A percentile compares a stretch with the other conserved stretches of the same genome.
Evolutionary conservation across 2,888 invertebrate species (phyloP).

Genomic region (Oxycera nigricornis): DNA sequence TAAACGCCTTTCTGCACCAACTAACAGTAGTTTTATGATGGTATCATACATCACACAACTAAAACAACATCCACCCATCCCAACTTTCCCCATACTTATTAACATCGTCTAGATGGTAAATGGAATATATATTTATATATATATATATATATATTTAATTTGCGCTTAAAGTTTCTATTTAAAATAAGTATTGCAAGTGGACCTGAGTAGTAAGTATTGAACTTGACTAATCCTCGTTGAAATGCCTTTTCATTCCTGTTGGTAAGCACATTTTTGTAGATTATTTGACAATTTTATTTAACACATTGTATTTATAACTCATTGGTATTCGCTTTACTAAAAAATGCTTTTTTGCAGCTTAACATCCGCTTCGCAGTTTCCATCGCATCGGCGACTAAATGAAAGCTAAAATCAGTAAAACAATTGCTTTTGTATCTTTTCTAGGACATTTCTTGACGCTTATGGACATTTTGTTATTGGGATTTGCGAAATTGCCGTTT

Average conservation of each 20-base stretch:
- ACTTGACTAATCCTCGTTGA: conserved; percentile 36
- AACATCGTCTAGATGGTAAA: conserved; percentile 28
- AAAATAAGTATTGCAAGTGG: conserved; percentile 37
- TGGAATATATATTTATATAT: conserved; percentile 39
- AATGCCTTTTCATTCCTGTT: conserved; percentile 38
- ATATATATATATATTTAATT: conserved; percentile 38
- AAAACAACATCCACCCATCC: neutral
- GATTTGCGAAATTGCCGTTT: too few species aligned
- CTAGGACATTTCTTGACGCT: too few species aligned
- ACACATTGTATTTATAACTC: neutral
- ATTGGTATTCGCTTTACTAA: conserved; percentile 24
- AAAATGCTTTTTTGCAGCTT: conserved; percentile 39
- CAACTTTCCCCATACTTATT: neutral
- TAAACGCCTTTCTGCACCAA: neutral
- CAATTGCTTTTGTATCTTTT: conserved; percentile 26
- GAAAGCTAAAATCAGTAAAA: neutral
- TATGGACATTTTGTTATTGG: too few species aligned
- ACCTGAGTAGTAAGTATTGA: conserved; percentile 46
- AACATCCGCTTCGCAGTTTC: neutral
- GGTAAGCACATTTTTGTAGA: conserved; percentile 6
- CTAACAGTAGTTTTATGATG: neutral
- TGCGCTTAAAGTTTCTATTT: conserved; percentile 35
- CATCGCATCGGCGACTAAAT: conserved; percentile 9
- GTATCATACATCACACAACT: neutral
- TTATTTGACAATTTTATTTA: conserved; percentile 6